Percentiles rank a stretch among this genome's conserved stretches.
Evolutionary conservation across 2,888 invertebrate species (phyloP).

Genomic region (Tubulanus polymorphus): DNA sequence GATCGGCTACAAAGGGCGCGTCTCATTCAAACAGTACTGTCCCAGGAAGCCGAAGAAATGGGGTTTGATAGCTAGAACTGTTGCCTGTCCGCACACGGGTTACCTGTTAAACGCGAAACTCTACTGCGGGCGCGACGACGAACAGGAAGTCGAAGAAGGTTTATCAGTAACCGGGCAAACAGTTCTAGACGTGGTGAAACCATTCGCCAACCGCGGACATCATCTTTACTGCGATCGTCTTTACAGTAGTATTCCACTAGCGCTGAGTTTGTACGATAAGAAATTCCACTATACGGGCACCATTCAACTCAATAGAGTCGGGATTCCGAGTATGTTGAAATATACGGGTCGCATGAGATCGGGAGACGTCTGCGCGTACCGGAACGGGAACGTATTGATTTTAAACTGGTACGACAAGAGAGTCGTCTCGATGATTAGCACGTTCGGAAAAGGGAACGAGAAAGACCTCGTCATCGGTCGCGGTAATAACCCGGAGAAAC

Average conservation of each 20-base stretch:
- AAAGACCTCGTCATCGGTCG: neutral
- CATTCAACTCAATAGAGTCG: neutral
- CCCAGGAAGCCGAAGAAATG: neutral
- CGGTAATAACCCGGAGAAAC: too few species aligned
- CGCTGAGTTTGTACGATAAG: neutral
- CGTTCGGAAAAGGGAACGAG: neutral
- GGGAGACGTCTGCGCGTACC: neutral
- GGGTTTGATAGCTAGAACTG: neutral
- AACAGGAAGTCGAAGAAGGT: neutral
- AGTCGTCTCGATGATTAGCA: neutral
- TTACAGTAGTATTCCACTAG: neutral
- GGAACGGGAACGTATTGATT: neutral
- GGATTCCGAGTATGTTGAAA: neutral
- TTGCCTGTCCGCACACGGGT: neutral
- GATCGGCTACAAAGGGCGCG: neutral
- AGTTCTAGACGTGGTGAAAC: neutral
- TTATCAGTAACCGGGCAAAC: neutral
- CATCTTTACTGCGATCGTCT: neutral
- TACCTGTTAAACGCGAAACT: neutral
- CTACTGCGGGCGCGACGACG: neutral
- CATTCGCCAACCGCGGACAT: neutral
- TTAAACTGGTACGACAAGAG: neutral
- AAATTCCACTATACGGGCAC: neutral
- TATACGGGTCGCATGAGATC: neutral
- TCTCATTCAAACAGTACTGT: neutral